Evolutionary conservation across 2,113 vertebrate genomes (phyloP).

Genomic region (Irena cyanogastra): DNA sequence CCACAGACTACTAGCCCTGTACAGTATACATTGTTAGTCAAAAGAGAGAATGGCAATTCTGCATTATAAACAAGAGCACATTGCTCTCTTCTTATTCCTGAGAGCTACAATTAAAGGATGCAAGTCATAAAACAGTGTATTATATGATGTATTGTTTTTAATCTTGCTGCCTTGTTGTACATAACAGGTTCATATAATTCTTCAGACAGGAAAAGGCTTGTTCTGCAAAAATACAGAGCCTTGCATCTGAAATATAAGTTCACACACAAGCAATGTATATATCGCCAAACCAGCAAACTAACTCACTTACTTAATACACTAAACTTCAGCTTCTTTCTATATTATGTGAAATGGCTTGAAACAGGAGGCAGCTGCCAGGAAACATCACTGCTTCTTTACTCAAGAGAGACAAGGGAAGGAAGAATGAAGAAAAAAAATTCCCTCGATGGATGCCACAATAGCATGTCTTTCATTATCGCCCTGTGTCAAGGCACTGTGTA

Average conservation of each 20-base stretch:
- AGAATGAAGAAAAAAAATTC: constrained; percentile 73
- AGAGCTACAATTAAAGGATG: constrained; percentile 76
- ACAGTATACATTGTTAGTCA: constrained; percentile 34
- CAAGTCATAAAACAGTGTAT: constrained; percentile 60
- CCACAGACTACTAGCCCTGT: not conserved
- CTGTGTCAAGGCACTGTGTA: constrained; percentile 83
- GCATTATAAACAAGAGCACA: constrained; percentile 29
- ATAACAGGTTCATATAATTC: constrained; percentile 72
- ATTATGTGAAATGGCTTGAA: constrained; percentile 87
- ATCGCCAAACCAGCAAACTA: constrained; percentile 62
- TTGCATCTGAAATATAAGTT: constrained; percentile 70
- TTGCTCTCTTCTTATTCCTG: constrained; percentile 64
- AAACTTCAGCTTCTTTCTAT: constrained; percentile 82
- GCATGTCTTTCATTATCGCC: constrained; percentile 85
- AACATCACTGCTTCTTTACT: constrained; percentile 79
- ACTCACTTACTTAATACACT: constrained; percentile 78
- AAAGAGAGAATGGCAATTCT: constrained; percentile 36
- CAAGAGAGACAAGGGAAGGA: constrained; percentile 76
- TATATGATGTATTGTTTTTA: constrained; percentile 76
- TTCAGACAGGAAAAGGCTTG: constrained; percentile 72
- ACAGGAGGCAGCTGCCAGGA: constrained; percentile 82
- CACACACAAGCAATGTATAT: constrained; percentile 48
- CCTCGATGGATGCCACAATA: constrained; percentile 81
- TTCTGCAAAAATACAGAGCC: constrained; percentile 69
- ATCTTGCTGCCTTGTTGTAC: constrained; percentile 67